Conservation (phyloP, 2,888 invertebrate species). For the Campoplex nolae region DNA sequence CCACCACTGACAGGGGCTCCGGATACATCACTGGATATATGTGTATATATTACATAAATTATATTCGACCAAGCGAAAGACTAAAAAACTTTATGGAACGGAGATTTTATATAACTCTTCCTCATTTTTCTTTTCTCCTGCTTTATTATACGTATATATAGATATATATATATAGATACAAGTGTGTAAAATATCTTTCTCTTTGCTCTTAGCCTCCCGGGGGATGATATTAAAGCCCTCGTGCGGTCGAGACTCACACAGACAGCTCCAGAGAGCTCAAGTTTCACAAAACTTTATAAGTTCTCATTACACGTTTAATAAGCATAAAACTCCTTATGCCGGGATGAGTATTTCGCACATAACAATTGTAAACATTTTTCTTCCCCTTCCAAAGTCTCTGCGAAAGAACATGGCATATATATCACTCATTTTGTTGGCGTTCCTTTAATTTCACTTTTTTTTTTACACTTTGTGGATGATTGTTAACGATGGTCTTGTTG, state of each 20-base stretch:
- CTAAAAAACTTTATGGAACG: slow-evolving; percentile 63
- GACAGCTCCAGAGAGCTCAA: slow-evolving; percentile 30
- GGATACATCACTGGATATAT: background rate
- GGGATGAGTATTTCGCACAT: slow-evolving; percentile 46
- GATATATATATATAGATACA: background rate
- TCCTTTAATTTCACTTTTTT: background rate
- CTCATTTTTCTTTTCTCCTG: slow-evolving; percentile 53
- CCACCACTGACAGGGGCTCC: slow-evolving; percentile 29
- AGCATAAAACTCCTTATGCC: slow-evolving; percentile 55
- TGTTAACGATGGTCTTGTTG: background rate
- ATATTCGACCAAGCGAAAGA: slow-evolving; percentile 37
- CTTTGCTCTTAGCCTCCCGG: slow-evolving; percentile 50
- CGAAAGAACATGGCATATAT: background rate
- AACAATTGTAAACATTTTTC: slow-evolving; percentile 49
- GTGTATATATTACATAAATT: slow-evolving; percentile 16
- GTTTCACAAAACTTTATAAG: slow-evolving; percentile 53
- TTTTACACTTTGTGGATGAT: background rate
- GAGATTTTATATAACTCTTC: slow-evolving; percentile 61
- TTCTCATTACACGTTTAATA: slow-evolving; percentile 67
- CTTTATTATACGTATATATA: background rate
- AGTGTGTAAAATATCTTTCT: slow-evolving; percentile 14
- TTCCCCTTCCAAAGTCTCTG: background rate
- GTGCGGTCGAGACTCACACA: slow-evolving; percentile 34
- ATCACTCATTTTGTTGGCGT: background rate
- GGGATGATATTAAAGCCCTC: slow-evolving; percentile 63